Base-by-base conservation (phyloP, 2,888 invertebrate genomes). In the Azorinus chamasolen region DNA sequence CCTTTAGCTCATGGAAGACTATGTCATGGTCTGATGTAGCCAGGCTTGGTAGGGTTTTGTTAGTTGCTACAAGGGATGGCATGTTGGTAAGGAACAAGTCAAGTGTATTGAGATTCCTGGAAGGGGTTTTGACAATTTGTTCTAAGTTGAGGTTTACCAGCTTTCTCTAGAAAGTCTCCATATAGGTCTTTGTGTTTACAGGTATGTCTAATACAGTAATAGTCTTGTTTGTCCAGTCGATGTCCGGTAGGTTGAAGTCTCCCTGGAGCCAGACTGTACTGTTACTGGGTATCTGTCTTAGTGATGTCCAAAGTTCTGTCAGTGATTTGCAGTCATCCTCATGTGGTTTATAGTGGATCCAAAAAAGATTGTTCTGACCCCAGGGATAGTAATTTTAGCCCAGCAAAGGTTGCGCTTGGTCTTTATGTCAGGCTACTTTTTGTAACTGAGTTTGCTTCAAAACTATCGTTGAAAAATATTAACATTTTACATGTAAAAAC, bases 61-160 rank as follows among this genome's bases (percentile, higher is more conserved):
- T 59, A 12, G 48, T 48, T 5, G 16, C 20, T 20, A 74, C 39
- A 4, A 22, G 18, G 3, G 25, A 1, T 27, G 69, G 69, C 14
- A 25, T 22, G 22, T 68, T 75, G 25, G 69, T 69, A 12, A 69
- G 27, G 16, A 69, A 32, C 3, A 75, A 50, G 53, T 75, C 69
- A 45, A 70, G 58, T 10, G 27, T 53, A 48, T 75, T 64, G 14
- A 0, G 4, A 22, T 20, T 37, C 16, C 61, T 59, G 10, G 61
- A 66, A 1, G 65, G 66, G 16, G 6, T 10, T 10, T 5, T 46
- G 46, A 46, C 46, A 16, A 24, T 22, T 8, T 55, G 32, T 14
- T 55, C 14, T 5, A 55, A 20, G n/a, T 55, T 55, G 6, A 55
- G 18, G 10, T 55, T 27, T 25, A n/a, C n/a, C n/a, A n/a, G n/a